These are phyloP conservation scores for Montipora capricornis DNA, from an alignment of 64 coral and sea anemone genomes.

Conservation along the genomic window DNA sequence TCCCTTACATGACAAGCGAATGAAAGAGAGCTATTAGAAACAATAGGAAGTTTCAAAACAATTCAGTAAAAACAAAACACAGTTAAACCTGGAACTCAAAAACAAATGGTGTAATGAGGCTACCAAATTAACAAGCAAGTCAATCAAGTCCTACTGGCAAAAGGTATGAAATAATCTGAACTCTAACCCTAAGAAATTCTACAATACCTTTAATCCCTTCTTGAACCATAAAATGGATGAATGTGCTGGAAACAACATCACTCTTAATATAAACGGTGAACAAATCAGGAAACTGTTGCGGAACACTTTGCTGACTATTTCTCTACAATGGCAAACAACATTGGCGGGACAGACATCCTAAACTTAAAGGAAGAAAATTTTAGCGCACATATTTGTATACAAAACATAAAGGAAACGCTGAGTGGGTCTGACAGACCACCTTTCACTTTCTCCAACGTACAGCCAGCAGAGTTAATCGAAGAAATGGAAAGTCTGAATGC, in stretches of 20 bases:
- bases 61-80: slow-evolving; percentile 30
- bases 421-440: too few species aligned
- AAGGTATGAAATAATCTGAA: not conserved
- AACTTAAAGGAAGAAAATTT: too few species aligned
- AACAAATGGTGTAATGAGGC: slow-evolving; percentile 40
- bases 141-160: not conserved
- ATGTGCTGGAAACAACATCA: slow-evolving; percentile 13
- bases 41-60: slow-evolving; percentile 35
- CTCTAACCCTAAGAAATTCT: slow-evolving; percentile 33
- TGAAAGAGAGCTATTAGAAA: slow-evolving; percentile 52
- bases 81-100: slow-evolving; percentile 2
- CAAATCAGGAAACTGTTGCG: not conserved
- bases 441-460: too few species aligned
- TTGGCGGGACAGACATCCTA: too few species aligned
- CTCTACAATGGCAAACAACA: too few species aligned
- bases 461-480: too few species aligned
- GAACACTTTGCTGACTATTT: too few species aligned
- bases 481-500: too few species aligned
- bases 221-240: slow-evolving; percentile 5
- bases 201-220: slow-evolving; percentile 37
- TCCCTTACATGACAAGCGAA: slow-evolving; percentile 43
- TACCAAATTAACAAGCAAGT: not conserved
- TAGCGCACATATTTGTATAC: too few species aligned
- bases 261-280: not conserved
- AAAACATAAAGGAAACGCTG: too few species aligned